Evolutionary conservation across 2,113 vertebrate species (phyloP), one percentile per base, ranked within the genome.

Genomic region (Crocuta crocuta): DNA sequence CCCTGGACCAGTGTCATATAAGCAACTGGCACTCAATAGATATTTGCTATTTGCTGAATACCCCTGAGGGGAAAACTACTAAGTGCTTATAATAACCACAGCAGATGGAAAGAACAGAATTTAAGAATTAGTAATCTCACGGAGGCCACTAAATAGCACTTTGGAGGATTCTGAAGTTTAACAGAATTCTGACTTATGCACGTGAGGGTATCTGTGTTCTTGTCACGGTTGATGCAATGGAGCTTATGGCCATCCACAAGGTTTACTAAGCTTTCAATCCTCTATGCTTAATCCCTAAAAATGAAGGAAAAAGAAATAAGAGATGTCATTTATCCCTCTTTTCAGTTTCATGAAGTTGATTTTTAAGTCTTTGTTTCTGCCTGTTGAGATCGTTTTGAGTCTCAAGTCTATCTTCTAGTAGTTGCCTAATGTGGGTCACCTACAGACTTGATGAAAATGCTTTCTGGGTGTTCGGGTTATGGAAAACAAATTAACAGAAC

Each of bases 91-190:
- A 50, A 92, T 15, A 73, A 53, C 8, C 89, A 86, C 1, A 82
- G 91, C 19, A 65, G 1, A 80, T 39, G 50, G 66, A 79, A 68
- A 93, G 63, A 84, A 71, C 5, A 66, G 53, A 91, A 88, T 53
- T 58, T 33, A 76, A 84, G 73, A 81, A 88, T n/a, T n/a, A 43
- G 33, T 7, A 53, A 70, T 50, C 84, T 92, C 97, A 35, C 28
- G 26, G 86, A 88, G 84, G 58, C 43, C 50, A 61, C 10, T 48
- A 70, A 63, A 28, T 26, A n/a, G 68, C 31, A 73, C 39, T 58
- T 43, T 0, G 3, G 63, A 92, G 35, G 68, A 35, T 39, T 55
- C 91, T 92, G 19, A 58, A 70, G 43, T 63, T 58, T 50, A 73
- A 70, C 2, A 11, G n/a, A 12, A 35, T 5, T 10, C 33, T 39